Evolutionary conservation across 2,888 invertebrate genomes (phyloP).

Genomic region (Lasioglossum malachurum): DNA sequence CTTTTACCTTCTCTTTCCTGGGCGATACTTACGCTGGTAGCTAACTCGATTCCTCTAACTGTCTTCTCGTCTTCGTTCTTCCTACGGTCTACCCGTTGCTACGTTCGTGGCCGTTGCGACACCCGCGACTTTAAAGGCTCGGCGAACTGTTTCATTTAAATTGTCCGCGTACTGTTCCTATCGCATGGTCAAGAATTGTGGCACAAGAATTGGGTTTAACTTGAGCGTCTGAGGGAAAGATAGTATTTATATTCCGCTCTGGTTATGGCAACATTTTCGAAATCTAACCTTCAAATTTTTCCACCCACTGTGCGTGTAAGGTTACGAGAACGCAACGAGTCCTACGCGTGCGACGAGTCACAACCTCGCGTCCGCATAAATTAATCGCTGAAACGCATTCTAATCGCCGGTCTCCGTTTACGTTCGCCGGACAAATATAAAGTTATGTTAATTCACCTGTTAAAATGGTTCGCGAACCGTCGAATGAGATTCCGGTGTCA

Average conservation of each 20-base stretch:
- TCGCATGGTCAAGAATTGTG: conserved; percentile 20
- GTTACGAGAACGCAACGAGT: conserved; percentile 68
- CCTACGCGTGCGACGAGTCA: conserved; percentile 69
- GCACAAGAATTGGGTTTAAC: not conserved
- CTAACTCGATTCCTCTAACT: conserved; percentile 11
- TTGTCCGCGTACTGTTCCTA: conserved; percentile 26
- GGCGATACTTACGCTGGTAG: not conserved
- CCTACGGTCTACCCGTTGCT: conserved; percentile 32
- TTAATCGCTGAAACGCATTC: conserved; percentile 47
- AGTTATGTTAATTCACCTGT: conserved; percentile 26
- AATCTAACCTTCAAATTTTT: conserved; percentile 59
- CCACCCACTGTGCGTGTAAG: conserved; percentile 41
- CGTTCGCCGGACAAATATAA: conserved; percentile 41
- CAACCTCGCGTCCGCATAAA: conserved; percentile 49
- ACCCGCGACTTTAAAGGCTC: conserved; percentile 63
- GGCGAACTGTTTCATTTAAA: conserved; percentile 52
- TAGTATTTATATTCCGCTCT: not conserved
- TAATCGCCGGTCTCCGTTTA: conserved; percentile 28
- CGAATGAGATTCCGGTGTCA: conserved; percentile 19
- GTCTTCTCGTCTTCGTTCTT: conserved; percentile 6
- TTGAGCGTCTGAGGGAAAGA: not conserved
- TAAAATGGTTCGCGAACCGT: not conserved
- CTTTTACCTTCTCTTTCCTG: conserved; percentile 12
- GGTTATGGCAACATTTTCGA: conserved; percentile 49
- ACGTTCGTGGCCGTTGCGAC: conserved; percentile 61